Percentiles rank a stretch among this genome's conserved stretches.
Evolutionary conservation across 2,888 invertebrate species (phyloP).

Genomic region (Keiferia lycopersicella): DNA sequence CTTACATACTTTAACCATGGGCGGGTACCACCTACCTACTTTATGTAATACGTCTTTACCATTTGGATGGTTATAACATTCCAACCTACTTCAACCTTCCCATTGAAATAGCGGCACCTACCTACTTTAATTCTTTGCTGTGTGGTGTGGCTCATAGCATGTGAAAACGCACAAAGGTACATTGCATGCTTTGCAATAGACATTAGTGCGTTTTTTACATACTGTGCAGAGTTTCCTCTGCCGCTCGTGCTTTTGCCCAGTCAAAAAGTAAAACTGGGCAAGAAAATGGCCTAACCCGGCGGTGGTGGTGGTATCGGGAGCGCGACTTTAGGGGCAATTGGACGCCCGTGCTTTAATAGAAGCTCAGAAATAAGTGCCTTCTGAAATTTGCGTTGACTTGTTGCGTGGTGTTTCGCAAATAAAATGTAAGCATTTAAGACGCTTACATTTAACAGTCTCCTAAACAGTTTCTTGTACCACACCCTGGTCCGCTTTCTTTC

Average conservation of each 20-base stretch:
- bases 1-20: too few species aligned
- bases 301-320: neutral
- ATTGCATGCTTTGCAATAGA: constrained; percentile 10
- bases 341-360: neutral
- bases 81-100: neutral
- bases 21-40: constrained; percentile 62
- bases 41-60: neutral
- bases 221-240: neutral
- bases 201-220: constrained; percentile 8
- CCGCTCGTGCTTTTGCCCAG: neutral
- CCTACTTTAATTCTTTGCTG: too few species aligned
- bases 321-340: neutral
- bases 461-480: constrained; percentile 34
- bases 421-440: neutral
- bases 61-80: neutral
- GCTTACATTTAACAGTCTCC: constrained; percentile 26
- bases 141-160: constrained; percentile 11
- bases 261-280: neutral
- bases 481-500: constrained; percentile 30
- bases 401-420: neutral
- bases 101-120: neutral
- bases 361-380: neutral
- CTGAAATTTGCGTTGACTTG: neutral
- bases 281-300: neutral
- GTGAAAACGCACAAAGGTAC: constrained; percentile 8